Base-by-base conservation (phyloP, 2,113 vertebrate genomes). In the Cavia aperea region DNA sequence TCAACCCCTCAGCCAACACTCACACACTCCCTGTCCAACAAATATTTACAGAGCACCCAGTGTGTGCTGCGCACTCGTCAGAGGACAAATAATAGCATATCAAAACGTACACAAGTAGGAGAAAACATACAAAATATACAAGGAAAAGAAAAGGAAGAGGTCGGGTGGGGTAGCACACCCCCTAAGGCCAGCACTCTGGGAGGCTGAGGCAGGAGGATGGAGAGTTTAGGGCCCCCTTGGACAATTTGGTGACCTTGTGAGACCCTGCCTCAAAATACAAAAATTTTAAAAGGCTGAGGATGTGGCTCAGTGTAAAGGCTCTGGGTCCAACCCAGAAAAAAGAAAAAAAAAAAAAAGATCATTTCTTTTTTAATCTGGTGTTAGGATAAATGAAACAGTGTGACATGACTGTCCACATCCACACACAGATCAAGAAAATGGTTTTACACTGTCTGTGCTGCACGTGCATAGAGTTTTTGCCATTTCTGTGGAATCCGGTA, bases 1-100 rank as follows among this genome's bases (percentile, higher is more conserved):
- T 10, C 46, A 1, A 18, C 7, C 1, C 92, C 58, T 62, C 0
- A 0, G 51, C 3, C 81, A 36, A 9, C 63, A 16, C 81, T 14
- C 33, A n/a, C 26, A n/a, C 43, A 18, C 11, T 1, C 12, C 1
- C 5, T 31, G 54, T 13, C 51, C 19, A 26, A 19, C 19, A 51
- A 33, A 14, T 46, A 7, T 15, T 78, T 46, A 43, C 7, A 6
- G 72, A 86, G 70, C 66, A 33, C 84, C 68, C 31, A 51, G 31
- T 81, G 29, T 54, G 56, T 43, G 36, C 70, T 2, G 0, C 58
- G 39, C 39, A 12, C 29, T 7, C 14, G 68, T 43, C 29, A 65
- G 73, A 43, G 33, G 51, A 49, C 33, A 66, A 13, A 49, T 13
- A 63, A 83, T 9, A 78, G 14, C 33, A 68, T 29, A 75, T 77